Conservation (phyloP, 1,140 invertebrate species). For the Drosophila nigromelanica region DNA sequence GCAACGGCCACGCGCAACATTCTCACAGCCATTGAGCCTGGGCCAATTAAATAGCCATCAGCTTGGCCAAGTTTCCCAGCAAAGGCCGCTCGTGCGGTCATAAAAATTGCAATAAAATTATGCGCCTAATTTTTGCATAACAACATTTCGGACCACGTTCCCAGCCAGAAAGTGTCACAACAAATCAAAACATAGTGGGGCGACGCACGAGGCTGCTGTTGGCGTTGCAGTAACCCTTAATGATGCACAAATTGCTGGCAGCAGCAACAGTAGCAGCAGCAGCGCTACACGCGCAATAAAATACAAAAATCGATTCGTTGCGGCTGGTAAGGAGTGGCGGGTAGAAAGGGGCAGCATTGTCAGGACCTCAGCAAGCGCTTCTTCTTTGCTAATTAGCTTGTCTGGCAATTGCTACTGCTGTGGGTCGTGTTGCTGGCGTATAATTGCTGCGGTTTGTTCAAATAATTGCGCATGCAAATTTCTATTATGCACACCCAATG, state of each 20-base stretch:
- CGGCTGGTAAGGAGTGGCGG: conserved; percentile 40
- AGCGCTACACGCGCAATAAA: conserved; percentile 66
- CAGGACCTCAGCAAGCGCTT: conserved; percentile 19
- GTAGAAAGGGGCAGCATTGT: not conserved
- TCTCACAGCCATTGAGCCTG: conserved; percentile 45
- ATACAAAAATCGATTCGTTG: conserved; percentile 73
- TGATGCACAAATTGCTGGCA: conserved; percentile 70
- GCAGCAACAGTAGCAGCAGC: conserved; percentile 15
- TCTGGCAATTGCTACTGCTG: conserved; percentile 41
- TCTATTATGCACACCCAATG: conserved; percentile 66
- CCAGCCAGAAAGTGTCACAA: conserved; percentile 66
- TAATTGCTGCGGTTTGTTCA: conserved; percentile 81
- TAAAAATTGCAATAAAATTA: conserved; percentile 84
- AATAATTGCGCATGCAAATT: conserved; percentile 82
- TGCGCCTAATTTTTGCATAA: conserved; percentile 83
- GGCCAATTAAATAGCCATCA: conserved; percentile 74
- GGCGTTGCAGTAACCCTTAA: conserved; percentile 67
- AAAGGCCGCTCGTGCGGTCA: conserved; percentile 46
- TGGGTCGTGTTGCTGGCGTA: conserved; percentile 67
- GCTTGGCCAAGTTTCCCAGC: conserved; percentile 37
- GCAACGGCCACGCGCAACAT: conserved; percentile 27
- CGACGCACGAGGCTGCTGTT: not conserved
- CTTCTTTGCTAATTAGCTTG: conserved; percentile 77
- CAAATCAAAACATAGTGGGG: conserved; percentile 72
- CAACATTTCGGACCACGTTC: conserved; percentile 66